Percentiles rank a stretch among this genome's conserved stretches.
These are phyloP conservation scores for Erythrocercus mccallii DNA, from an alignment of 2,113 vertebrate species.

Conservation along the genomic window DNA sequence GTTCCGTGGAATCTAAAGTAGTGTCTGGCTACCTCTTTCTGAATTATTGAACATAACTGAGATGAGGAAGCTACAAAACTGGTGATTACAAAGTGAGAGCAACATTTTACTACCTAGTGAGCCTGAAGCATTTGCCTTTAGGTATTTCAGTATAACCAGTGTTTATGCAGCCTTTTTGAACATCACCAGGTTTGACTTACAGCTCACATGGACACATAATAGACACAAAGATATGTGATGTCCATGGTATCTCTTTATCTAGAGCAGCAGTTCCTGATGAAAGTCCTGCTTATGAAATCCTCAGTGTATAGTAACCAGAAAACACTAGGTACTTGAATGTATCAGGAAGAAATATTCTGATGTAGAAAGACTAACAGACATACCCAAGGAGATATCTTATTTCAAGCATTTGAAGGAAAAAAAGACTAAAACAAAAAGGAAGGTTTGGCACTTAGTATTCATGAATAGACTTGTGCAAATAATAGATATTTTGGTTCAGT, in stretches of 20 bases:
- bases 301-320: neutral
- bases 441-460: neutral
- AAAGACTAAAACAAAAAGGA: neutral
- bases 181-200: neutral
- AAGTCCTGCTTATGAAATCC: neutral
- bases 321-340: neutral
- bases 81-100: neutral
- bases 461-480: neutral
- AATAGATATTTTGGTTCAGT: neutral
- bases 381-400: neutral
- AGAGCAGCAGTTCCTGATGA: neutral
- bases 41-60: neutral
- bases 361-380: neutral
- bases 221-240: neutral
- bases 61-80: neutral
- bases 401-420: neutral
- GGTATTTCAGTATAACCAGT: neutral
- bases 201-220: neutral
- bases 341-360: neutral
- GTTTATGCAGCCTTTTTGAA: neutral
- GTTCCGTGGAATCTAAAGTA: neutral
- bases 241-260: neutral
- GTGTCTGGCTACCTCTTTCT: neutral
- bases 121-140: neutral
- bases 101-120: neutral